Evolutionary conservation across 2,113 vertebrate species (phyloP).

Genomic region (Nematolebias whitei): DNA sequence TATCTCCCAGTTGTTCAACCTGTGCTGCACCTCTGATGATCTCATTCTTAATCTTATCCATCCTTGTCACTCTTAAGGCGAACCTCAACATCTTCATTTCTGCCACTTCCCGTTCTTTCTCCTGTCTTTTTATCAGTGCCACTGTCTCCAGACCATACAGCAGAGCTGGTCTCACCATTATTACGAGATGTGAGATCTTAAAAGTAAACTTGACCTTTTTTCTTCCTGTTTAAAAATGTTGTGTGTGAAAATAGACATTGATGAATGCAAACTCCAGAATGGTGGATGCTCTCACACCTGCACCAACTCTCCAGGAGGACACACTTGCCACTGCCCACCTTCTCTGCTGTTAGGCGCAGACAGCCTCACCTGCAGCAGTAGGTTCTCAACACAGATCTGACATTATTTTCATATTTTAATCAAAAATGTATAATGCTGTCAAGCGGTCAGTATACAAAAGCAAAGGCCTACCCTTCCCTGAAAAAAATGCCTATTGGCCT

Average conservation of each 20-base stretch:
- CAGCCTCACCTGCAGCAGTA: slow-evolving; percentile 77
- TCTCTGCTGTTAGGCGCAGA: slow-evolving; percentile 74
- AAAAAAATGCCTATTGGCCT: too few relatives aligned
- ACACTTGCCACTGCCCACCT: slow-evolving; percentile 74
- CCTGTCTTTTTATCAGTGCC: too few relatives aligned
- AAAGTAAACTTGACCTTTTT: background rate
- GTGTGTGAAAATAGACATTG: slow-evolving; percentile 69
- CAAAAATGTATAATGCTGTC: background rate
- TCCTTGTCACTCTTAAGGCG: too few relatives aligned
- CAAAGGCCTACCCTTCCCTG: too few relatives aligned
- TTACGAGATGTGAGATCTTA: background rate
- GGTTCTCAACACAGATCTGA: slow-evolving; percentile 27
- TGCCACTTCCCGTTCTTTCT: too few relatives aligned
- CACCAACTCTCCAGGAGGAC: slow-evolving; percentile 77
- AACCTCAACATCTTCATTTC: too few relatives aligned
- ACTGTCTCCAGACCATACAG: too few relatives aligned
- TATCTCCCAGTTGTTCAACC: too few relatives aligned
- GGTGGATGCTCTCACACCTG: slow-evolving; percentile 82
- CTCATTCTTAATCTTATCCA: too few relatives aligned
- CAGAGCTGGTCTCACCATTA: too few relatives aligned
- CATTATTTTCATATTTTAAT: background rate
- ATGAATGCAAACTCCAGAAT: slow-evolving; percentile 82
- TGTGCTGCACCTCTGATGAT: too few relatives aligned
- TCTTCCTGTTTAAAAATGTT: background rate
- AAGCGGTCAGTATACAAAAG: background rate